Evolutionary conservation across 2,113 vertebrate genomes (phyloP).

Genomic region (Carlito syrichta): DNA sequence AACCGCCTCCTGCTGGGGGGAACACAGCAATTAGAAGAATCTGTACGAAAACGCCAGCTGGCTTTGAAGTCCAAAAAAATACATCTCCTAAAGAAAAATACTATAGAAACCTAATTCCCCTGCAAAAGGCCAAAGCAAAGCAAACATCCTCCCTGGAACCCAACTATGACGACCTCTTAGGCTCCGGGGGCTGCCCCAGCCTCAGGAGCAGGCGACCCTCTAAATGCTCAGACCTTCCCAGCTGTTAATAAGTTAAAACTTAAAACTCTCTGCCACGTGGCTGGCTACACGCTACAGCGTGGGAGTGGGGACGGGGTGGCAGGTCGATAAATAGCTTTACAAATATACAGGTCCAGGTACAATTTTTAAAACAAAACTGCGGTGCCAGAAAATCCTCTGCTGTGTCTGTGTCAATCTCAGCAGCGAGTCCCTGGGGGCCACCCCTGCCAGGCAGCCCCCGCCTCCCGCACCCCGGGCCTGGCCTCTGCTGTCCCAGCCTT

Average conservation of each 20-base stretch:
- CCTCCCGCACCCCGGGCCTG: not conserved
- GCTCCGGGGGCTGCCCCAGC: not conserved
- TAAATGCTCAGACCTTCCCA: conserved; percentile 82
- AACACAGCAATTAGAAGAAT: conserved; percentile 81
- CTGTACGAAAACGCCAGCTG: conserved; percentile 83
- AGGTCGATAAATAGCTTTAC: conserved; percentile 97
- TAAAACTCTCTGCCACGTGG: conserved; percentile 79
- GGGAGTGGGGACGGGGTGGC: not conserved
- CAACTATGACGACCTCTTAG: conserved; percentile 77
- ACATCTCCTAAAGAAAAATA: conserved; percentile 78
- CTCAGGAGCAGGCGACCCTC: conserved; percentile 60
- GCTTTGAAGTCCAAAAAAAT: conserved; percentile 53
- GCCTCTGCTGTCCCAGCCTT: not conserved
- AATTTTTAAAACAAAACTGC: conserved; percentile 88
- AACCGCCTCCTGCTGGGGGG: conserved; percentile 77
- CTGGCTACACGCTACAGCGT: conserved; percentile 85
- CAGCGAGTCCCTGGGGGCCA: not conserved
- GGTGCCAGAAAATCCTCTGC: conserved; percentile 78
- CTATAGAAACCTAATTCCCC: conserved; percentile 82
- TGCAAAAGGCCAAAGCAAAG: conserved; percentile 48
- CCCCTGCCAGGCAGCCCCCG: not conserved
- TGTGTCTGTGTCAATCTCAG: rapidly evolving
- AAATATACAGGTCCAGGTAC: conserved; percentile 96
- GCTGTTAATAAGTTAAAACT: conserved; percentile 95
- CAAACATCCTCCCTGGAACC: conserved; percentile 56